Percentiles rank a stretch among this genome's conserved stretches.
Conservation (phyloP, 2,113 vertebrate species). For the Scalopus aquaticus region DNA sequence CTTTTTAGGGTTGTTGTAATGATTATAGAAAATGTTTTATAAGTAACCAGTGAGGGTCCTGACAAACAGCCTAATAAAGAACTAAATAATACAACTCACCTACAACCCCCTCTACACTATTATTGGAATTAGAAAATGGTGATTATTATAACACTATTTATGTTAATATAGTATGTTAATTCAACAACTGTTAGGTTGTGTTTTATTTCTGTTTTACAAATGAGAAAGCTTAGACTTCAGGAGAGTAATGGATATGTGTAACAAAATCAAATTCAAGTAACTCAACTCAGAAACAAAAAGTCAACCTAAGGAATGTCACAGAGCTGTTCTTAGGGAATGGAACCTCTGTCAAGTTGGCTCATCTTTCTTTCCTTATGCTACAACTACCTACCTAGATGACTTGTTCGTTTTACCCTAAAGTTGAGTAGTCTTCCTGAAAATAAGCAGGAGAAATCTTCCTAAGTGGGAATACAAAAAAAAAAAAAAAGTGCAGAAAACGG, state of each 20-base stretch:
- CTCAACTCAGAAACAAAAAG: background rate
- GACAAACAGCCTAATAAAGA: background rate
- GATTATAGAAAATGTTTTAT: background rate
- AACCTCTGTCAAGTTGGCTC: background rate
- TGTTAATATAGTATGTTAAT: background rate
- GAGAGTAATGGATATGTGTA: background rate
- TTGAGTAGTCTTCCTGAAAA: background rate
- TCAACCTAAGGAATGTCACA: background rate
- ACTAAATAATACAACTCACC: background rate
- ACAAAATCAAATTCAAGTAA: background rate
- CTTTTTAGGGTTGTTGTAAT: background rate
- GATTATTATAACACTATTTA: background rate
- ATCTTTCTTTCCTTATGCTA: background rate
- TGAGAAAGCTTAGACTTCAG: background rate
- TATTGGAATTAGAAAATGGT: background rate
- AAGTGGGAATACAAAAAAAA: background rate
- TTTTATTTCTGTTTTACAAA: background rate
- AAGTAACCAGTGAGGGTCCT: background rate
- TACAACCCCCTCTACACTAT: background rate
- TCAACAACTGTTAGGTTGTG: background rate
- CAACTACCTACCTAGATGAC: background rate
- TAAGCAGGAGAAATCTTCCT: background rate
- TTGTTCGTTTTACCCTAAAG: constrained; percentile 3
- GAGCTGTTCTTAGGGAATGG: background rate
- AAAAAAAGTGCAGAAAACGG: background rate